Evolutionary conservation across 2,113 vertebrate species (phyloP).

Genomic region (Bufo gargarizans): DNA sequence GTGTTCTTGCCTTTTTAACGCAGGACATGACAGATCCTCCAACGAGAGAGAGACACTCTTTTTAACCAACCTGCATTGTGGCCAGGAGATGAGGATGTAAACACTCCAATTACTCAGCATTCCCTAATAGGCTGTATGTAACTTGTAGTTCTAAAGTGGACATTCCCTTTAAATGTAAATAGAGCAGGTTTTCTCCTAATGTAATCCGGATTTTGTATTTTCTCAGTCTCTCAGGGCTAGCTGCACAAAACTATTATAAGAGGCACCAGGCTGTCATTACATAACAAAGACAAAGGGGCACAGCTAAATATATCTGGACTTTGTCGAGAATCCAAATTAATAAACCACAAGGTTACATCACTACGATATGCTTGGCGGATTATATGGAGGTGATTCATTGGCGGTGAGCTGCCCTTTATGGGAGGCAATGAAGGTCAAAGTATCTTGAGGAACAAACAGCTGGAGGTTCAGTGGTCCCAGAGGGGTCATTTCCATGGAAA

Average conservation of each 20-base stretch:
- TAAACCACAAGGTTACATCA: neutral
- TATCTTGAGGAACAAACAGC: neutral
- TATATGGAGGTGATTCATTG: neutral
- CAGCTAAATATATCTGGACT: neutral
- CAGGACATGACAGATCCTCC: no score
- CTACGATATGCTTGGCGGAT: neutral
- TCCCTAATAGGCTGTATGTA: neutral
- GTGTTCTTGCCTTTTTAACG: no score
- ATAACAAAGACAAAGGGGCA: slow-evolving; percentile 38
- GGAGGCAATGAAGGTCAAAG: slow-evolving; percentile 1
- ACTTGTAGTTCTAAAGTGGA: neutral
- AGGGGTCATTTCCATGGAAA: slow-evolving; percentile 3
- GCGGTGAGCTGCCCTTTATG: neutral
- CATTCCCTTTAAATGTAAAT: neutral
- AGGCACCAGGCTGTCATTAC: slow-evolving; percentile 9
- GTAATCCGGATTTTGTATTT: neutral
- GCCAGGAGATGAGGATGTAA: no score
- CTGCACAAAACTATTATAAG: slow-evolving; percentile 9
- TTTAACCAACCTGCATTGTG: no score
- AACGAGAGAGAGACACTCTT: no score
- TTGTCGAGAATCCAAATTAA: neutral
- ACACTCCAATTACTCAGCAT: neutral
- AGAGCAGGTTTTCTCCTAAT: neutral
- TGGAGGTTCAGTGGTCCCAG: neutral
- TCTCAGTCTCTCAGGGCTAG: no score